Evolutionary conservation across 2,113 vertebrate species (phyloP).

Genomic region (Cranoglanis bouderius): DNA sequence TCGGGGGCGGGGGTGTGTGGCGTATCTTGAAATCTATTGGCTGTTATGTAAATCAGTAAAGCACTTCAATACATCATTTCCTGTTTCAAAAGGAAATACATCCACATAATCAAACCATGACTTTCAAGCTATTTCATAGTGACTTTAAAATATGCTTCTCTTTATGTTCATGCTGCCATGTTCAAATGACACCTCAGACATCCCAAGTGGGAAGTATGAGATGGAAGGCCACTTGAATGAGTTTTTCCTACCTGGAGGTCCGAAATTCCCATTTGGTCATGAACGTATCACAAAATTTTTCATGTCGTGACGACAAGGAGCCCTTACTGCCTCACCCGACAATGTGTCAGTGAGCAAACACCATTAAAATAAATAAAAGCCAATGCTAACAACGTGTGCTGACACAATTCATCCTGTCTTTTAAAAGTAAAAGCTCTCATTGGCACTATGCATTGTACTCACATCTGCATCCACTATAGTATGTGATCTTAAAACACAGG

Average conservation of each 20-base stretch:
- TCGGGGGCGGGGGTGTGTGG: background rate
- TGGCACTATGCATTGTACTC: conserved; percentile 15
- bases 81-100: background rate
- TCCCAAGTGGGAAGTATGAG: background rate
- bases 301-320: background rate
- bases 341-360: background rate
- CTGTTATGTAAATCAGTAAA: background rate
- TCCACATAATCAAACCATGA: background rate
- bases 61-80: background rate
- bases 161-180: background rate
- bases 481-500: conserved; percentile 52
- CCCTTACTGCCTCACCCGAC: background rate
- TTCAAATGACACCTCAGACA: background rate
- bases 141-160: too few relatives aligned
- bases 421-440: conserved; percentile 2
- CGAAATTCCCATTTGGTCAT: too few relatives aligned
- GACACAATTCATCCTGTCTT: conserved; percentile 49
- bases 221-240: background rate
- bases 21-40: background rate
- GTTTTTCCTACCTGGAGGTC: background rate
- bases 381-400: background rate
- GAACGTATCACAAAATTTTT: background rate
- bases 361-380: background rate
- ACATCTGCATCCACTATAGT: conserved; percentile 59
- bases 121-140: too few relatives aligned